Evolutionary conservation across 2,113 vertebrate genomes (phyloP), one percentile per base, ranked within the genome.

Genomic region (Bambusicola thoracicus): DNA sequence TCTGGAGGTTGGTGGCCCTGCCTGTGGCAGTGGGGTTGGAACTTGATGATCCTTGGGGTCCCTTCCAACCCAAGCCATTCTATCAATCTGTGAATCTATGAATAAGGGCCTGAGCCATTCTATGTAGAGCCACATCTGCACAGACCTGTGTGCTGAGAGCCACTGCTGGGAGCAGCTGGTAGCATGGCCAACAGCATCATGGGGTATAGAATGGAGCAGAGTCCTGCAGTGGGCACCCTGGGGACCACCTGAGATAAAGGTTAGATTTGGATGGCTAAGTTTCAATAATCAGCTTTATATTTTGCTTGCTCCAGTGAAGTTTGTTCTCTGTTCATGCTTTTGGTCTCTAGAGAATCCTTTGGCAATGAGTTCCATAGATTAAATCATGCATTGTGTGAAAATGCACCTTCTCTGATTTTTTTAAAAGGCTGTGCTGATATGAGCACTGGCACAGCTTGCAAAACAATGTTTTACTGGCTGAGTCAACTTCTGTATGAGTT

Each of bases 141-240:
- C 2, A 36, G 56, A 48, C 32, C 18, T 3, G 2, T 51, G 46
- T 44, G 63, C 41, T 15, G 13, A 43, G 13, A 32, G 20, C 41
- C 11, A 48, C 24, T 29, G 12, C 48, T 32, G 19, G 44, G 56
- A 89, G 56, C 13, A 49, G 67, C 30, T 87, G 58, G 30, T 44
- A 0, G 2, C 4, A 2, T 0, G 1, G 51, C 32, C 55, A 63
- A 24, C 2, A 9, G 22, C 63, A 8, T 30, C n/a, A 46, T 4
- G 6, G 46, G 34, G 13, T 17, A 20, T 25, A 70, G 17, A 13
- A 34, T 25, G 29, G 34, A 16, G 18, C 12, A 29, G 46, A 36
- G 19, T 34, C 67, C n/a, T 36, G n/a, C 25, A 49, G 46, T 29
- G 4, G 36, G 67, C 46, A 69, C 8, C 24, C 25, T 49, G 48